A percentile compares a stretch with the other conserved stretches of the same genome.
Conservation (phyloP, 2,113 vertebrate species). For the Coturnix japonica region DNA sequence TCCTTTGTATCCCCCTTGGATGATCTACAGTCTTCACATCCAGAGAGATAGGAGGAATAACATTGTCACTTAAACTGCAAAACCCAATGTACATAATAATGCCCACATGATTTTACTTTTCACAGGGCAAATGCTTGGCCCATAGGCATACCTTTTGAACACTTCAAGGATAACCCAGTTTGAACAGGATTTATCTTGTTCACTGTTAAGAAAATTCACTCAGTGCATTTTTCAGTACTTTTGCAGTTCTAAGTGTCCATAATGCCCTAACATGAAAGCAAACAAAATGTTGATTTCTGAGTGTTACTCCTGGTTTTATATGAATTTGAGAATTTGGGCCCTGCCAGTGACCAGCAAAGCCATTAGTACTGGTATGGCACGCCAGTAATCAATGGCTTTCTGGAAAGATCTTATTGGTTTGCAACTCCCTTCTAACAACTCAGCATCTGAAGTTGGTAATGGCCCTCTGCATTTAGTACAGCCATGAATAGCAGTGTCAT, state of each 20-base stretch:
- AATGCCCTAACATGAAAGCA: neutral
- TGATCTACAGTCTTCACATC: neutral
- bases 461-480: neutral
- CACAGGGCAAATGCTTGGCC: neutral
- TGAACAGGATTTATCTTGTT: neutral
- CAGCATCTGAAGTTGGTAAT: neutral
- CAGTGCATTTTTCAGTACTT: neutral
- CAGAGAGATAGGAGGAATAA: neutral
- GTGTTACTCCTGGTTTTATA: neutral
- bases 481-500: neutral
- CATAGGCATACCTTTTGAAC: neutral
- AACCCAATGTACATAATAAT: neutral
- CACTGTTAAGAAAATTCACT: neutral
- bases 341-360: neutral
- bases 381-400: neutral
- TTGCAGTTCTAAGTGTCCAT: neutral
- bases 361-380: rapidly evolving
- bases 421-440: neutral
- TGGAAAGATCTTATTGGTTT: neutral
- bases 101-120: neutral
- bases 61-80: neutral
- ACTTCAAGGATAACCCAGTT: neutral
- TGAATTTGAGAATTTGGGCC: neutral
- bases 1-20: neutral
- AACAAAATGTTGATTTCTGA: neutral